These are phyloP conservation scores for Macropis europaea DNA, from an alignment of 2,888 invertebrate genomes.

Conservation along the genomic window DNA sequence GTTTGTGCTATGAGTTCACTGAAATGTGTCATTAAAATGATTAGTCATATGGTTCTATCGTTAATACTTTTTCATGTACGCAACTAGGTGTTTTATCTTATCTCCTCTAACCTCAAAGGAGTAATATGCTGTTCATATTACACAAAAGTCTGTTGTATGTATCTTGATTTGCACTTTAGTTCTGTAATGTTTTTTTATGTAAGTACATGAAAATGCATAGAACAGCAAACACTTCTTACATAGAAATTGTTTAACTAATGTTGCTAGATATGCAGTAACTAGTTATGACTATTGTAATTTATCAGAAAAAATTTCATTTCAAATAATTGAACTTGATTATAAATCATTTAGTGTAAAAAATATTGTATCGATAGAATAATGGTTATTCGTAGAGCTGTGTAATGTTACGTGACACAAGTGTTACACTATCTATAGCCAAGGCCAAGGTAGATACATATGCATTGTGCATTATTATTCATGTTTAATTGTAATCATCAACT, in stretches of 20 bases:
- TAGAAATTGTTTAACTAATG: no score
- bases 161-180: no score
- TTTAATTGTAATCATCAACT: background rate
- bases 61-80: background rate
- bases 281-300: no score
- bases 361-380: background rate
- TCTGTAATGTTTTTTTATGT: no score
- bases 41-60: background rate
- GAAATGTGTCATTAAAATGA: background rate
- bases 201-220: no score
- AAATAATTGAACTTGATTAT: no score
- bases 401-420: background rate
- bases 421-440: constrained; percentile 5
- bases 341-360: no score
- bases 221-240: no score
- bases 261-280: no score
- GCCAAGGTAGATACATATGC: background rate
- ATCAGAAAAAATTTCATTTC: no score
- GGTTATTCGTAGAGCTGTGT: background rate
- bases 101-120: constrained; percentile 13
- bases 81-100: background rate
- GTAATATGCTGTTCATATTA: no score
- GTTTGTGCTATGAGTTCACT: background rate
- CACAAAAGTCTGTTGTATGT: no score
- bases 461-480: background rate